A percentile compares a stretch with the other conserved stretches of the same genome.
These are phyloP conservation scores for Erythrocercus mccallii DNA, from an alignment of 2,113 vertebrate species.

Conservation along the genomic window DNA sequence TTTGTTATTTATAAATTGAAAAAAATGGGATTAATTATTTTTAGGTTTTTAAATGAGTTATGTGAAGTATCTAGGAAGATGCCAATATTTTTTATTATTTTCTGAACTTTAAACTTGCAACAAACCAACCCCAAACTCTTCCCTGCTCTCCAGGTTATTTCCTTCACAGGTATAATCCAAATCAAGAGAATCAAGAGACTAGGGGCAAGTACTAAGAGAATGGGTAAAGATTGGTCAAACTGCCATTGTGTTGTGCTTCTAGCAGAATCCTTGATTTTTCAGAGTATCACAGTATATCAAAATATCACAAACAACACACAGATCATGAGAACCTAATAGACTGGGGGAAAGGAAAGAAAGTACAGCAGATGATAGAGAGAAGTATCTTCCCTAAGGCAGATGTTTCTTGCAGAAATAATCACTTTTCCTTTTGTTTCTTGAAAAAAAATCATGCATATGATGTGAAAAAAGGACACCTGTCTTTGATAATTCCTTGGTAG, in stretches of 20 bases:
- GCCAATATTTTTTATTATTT: background rate
- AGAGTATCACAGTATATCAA: background rate
- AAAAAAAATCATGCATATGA: background rate
- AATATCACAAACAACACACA: background rate
- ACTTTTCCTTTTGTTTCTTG: background rate
- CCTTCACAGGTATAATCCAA: background rate
- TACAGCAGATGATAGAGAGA: background rate
- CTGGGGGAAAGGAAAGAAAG: background rate
- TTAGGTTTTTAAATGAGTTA: background rate
- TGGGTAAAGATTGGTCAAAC: background rate
- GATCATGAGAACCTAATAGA: background rate
- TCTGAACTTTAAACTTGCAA: background rate
- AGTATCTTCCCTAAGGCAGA: background rate
- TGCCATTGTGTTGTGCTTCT: background rate
- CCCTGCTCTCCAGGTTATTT: background rate
- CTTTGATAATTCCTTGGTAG: background rate
- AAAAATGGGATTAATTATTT: background rate
- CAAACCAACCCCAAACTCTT: background rate
- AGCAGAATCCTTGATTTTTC: background rate
- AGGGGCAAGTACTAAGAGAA: background rate
- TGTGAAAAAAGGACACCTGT: background rate
- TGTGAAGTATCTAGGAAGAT: background rate
- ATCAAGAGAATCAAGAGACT: background rate
- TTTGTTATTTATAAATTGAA: background rate
- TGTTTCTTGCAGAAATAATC: background rate